Conservation (phyloP, 2,888 invertebrate genomes). For the Coenonympha glycerion region DNA sequence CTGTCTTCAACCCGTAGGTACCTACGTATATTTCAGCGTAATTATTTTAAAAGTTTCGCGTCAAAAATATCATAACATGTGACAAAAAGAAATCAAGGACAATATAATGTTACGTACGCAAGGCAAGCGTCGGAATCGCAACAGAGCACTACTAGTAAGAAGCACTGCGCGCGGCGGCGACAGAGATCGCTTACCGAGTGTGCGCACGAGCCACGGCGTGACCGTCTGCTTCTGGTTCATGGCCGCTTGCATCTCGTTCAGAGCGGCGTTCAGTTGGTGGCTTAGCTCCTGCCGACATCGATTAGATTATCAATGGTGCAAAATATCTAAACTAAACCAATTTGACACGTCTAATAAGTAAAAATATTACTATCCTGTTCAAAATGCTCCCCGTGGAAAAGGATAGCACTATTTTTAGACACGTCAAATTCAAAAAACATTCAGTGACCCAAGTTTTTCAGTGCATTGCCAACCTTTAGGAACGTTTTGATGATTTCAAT, state of each 20-base stretch:
- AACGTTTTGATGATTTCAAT: no score
- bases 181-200: constrained; percentile 76
- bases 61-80: background rate
- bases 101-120: constrained; percentile 16
- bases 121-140: constrained; percentile 15
- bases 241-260: constrained; percentile 78
- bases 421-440: no score
- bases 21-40: no score
- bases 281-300: constrained; percentile 84
- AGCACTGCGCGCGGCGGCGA: constrained; percentile 6
- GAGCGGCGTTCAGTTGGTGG: constrained; percentile 89
- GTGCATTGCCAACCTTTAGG: no score
- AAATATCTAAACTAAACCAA: no score
- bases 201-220: constrained; percentile 97
- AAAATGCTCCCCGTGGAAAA: no score
- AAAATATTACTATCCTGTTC: no score
- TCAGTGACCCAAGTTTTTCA: no score
- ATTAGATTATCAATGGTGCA: no score
- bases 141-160: constrained; percentile 17
- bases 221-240: constrained; percentile 77
- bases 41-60: background rate
- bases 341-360: no score
- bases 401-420: no score
- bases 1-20: no score
- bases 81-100: constrained; percentile 12